Evolutionary conservation across 2,888 invertebrate species (phyloP).

Genomic region (Philonicus albiceps): DNA sequence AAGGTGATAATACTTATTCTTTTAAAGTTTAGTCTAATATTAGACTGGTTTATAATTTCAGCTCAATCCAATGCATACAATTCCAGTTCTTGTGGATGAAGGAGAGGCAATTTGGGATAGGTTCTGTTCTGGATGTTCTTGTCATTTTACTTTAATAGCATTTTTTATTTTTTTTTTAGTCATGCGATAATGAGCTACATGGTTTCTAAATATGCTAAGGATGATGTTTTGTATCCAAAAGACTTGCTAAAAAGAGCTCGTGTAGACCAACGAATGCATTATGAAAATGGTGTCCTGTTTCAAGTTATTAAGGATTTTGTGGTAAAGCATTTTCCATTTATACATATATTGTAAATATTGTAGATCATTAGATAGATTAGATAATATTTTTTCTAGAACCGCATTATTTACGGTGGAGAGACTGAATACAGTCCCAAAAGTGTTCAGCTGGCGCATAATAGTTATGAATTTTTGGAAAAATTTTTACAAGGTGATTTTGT

Average conservation of each 20-base stretch:
- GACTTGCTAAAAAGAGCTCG: conserved; percentile 64
- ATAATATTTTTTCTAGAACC: conserved; percentile 53
- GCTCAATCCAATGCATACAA: conserved; percentile 67
- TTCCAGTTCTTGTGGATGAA: conserved; percentile 60
- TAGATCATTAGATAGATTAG: conserved; percentile 18
- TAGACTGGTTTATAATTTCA: background rate
- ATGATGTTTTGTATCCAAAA: conserved; percentile 68
- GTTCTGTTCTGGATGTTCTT: background rate
- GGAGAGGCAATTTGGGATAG: conserved; percentile 56
- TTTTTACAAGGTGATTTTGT: conserved; percentile 57
- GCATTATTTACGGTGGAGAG: conserved; percentile 57
- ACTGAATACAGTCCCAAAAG: conserved; percentile 54
- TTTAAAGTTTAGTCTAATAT: background rate
- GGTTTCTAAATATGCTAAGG: conserved; percentile 66
- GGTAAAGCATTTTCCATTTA: conserved; percentile 57
- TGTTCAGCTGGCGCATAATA: conserved; percentile 55
- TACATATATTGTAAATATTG: background rate
- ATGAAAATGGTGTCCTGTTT: conserved; percentile 66
- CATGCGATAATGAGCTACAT: conserved; percentile 67
- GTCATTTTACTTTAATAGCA: background rate
- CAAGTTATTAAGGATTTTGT: conserved; percentile 62
- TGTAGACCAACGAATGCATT: conserved; percentile 66
- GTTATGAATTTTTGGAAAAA: conserved; percentile 58
- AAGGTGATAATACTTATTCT: conserved; percentile 56
- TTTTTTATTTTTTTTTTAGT: conserved; percentile 55